Conservation (phyloP, 2,888 invertebrate species). For the Tipula helvola region DNA sequence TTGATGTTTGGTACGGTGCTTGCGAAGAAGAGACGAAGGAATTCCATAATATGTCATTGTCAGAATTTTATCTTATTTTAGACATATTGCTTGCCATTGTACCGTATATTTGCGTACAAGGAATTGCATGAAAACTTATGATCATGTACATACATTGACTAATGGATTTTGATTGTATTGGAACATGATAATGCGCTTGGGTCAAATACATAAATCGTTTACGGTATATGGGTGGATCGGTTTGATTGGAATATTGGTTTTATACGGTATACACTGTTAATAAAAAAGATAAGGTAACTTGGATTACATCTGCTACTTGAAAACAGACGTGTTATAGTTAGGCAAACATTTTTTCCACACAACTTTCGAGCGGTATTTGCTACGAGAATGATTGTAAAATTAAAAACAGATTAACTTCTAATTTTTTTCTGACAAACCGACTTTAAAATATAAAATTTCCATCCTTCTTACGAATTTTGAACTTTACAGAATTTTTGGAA, state of each 20-base stretch:
- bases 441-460: neutral
- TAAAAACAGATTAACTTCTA: neutral
- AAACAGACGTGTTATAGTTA: too few species aligned
- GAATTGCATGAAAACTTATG: neutral
- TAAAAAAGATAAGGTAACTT: too few species aligned
- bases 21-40: neutral
- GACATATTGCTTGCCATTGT: neutral
- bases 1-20: neutral
- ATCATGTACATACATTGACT: neutral
- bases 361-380: too few species aligned
- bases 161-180: neutral
- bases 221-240: neutral
- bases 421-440: too few species aligned
- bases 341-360: too few species aligned
- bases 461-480: neutral
- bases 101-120: neutral
- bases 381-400: too few species aligned
- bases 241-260: neutral
- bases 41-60: neutral
- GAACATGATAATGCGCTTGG: neutral
- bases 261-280: too few species aligned
- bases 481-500: too few species aligned
- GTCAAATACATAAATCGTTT: neutral
- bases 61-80: neutral
- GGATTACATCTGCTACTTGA: too few species aligned